Conservation (phyloP, 2,113 vertebrate species). For the Tychaedon coryphoeus region DNA sequence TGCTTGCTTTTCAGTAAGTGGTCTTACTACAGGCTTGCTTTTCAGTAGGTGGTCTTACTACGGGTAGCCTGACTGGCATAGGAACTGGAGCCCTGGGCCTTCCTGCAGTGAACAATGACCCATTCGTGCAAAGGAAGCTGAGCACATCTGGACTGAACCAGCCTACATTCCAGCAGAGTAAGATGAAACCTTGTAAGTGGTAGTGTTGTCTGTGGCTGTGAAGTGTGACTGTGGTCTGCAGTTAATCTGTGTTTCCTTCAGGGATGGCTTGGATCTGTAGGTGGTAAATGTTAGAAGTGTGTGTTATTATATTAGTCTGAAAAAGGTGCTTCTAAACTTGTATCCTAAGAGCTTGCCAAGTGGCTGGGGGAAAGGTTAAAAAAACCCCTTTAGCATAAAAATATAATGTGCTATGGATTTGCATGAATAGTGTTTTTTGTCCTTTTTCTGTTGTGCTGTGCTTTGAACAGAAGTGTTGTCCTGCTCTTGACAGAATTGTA, state of each 20-base stretch:
- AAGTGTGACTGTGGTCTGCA: constrained; percentile 75
- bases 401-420: background rate
- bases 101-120: constrained; percentile 89
- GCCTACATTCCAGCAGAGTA: constrained; percentile 99
- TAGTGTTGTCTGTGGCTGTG: constrained; percentile 90
- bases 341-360: background rate
- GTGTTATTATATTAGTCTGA: background rate
- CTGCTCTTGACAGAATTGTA: background rate
- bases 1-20: constrained; percentile 65
- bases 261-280: background rate
- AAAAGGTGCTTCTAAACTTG: background rate
- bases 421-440: background rate
- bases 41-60: constrained; percentile 85
- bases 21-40: constrained; percentile 77
- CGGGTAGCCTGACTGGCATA: constrained; percentile 88
- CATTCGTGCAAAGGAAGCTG: constrained; percentile 95
- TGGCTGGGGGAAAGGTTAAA: rapidly evolving
- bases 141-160: constrained; percentile 97
- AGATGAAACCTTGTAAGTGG: constrained; percentile 97
- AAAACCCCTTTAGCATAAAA: background rate
- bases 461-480: background rate
- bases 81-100: constrained; percentile 89
- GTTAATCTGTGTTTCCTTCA: constrained; percentile 55
- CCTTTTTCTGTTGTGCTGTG: background rate
- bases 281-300: background rate